These are phyloP conservation scores for Actinia equina DNA, from an alignment of 64 coral and sea anemone species.

Conservation along the genomic window DNA sequence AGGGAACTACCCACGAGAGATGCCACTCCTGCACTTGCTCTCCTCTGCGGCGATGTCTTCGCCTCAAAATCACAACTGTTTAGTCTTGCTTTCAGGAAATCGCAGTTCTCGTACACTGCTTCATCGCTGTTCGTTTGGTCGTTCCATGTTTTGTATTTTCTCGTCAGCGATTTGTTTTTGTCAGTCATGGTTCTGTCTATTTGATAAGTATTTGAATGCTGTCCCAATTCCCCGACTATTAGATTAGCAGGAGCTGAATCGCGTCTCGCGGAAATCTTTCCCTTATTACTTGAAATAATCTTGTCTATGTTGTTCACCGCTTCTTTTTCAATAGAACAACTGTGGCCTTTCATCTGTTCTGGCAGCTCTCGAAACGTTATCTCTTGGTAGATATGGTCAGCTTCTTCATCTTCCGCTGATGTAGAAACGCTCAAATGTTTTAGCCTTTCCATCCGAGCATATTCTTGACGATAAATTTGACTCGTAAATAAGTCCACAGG, in stretches of 20 bases:
- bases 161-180: background rate
- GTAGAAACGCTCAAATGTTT: background rate
- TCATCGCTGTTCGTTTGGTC: background rate
- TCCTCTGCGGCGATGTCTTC: background rate
- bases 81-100: background rate
- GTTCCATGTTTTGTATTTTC: background rate
- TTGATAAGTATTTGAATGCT: background rate
- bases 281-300: background rate
- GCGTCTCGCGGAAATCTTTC: background rate
- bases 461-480: background rate
- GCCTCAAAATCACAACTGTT: background rate
- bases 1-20: background rate
- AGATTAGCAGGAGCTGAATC: background rate
- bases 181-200: background rate
- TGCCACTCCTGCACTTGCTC: background rate
- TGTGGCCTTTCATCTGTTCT: background rate
- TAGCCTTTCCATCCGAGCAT: background rate
- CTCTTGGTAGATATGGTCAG: constrained; percentile 2
- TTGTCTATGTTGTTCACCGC: background rate
- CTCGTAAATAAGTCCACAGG: background rate
- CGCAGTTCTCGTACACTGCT: background rate
- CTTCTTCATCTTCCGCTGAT: background rate
- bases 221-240: background rate
- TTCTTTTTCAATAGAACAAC: background rate
- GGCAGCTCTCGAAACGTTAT: constrained; percentile 16